A percentile compares a stretch with the other conserved stretches of the same genome.
Evolutionary conservation across 2,888 invertebrate genomes (phyloP).

Genomic region (Apamea epomidion): DNA sequence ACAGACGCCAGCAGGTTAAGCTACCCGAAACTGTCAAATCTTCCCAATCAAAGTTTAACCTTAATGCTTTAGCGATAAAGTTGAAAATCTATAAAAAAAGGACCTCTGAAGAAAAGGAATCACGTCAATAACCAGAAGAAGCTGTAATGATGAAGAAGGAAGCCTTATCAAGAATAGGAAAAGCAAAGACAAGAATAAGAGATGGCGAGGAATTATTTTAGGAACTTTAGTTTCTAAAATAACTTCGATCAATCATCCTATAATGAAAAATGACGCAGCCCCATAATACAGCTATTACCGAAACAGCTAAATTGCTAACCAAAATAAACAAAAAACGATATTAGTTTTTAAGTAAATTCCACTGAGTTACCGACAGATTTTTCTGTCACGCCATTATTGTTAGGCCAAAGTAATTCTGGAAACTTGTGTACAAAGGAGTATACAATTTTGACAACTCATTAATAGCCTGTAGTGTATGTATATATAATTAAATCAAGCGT

Average conservation of each 20-base stretch:
- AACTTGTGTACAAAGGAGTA: slow-evolving; percentile 57
- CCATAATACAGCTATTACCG: neutral
- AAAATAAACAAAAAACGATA: slow-evolving; percentile 7
- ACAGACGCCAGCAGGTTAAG: no score
- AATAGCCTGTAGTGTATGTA: slow-evolving; percentile 62
- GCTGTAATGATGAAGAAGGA: neutral
- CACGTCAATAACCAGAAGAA: neutral
- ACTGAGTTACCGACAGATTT: slow-evolving; percentile 28
- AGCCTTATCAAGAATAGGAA: neutral
- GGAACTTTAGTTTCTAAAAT: neutral
- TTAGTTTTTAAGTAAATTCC: slow-evolving; percentile 36
- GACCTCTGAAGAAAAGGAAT: neutral
- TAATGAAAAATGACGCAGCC: neutral
- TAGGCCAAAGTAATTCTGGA: slow-evolving; percentile 55
- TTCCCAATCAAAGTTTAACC: no score
- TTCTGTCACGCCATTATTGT: slow-evolving; percentile 55
- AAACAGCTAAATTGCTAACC: slow-evolving; percentile 10
- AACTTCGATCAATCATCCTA: neutral
- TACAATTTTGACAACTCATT: slow-evolving; percentile 66
- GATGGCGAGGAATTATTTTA: neutral
- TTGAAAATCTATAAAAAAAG: no score
- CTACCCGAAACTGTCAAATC: no score
- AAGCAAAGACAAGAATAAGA: neutral
- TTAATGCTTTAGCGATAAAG: no score
- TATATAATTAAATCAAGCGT: slow-evolving; percentile 65